Percentiles rank a stretch among this genome's conserved stretches.
Evolutionary conservation across 2,113 vertebrate species (phyloP).

Genomic region (Charadrius vociferus): DNA sequence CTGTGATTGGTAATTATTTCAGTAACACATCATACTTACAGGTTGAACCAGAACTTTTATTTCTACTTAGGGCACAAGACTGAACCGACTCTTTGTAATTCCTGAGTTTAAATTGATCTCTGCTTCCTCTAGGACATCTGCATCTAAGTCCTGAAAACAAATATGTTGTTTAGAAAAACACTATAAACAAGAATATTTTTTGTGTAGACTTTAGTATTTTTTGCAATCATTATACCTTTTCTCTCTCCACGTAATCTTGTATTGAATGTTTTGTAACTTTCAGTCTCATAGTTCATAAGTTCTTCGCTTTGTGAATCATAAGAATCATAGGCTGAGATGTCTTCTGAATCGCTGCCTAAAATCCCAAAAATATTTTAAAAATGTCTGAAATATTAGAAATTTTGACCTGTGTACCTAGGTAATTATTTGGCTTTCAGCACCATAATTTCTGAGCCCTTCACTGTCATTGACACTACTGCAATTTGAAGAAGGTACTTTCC

Average conservation of each 20-base stretch:
- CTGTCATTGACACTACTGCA: neutral
- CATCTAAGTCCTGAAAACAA: conserved; percentile 43
- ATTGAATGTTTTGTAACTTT: neutral
- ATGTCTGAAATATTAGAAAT: neutral
- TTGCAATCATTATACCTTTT: conserved; percentile 15
- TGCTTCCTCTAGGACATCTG: conserved; percentile 7
- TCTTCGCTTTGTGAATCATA: neutral
- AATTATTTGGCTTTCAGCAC: neutral
- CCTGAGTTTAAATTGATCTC: neutral
- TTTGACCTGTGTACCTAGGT: neutral
- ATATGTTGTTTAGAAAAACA: neutral
- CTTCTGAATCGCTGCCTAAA: conserved; percentile 58
- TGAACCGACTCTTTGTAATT: neutral
- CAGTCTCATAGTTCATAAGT: neutral
- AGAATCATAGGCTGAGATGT: neutral
- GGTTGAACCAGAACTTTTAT: neutral
- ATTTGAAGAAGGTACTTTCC: neutral
- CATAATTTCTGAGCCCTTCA: neutral
- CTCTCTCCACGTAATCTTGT: neutral
- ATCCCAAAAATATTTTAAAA: neutral
- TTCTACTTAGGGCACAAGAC: neutral
- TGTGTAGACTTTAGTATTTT: neutral
- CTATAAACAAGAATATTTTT: neutral
- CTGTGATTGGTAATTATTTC: neutral
- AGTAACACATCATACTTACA: conserved; percentile 29